phyloP scores from a whole-genome alignment of 2,888 invertebrate genomes.

The Oscheius sp. region DNA sequence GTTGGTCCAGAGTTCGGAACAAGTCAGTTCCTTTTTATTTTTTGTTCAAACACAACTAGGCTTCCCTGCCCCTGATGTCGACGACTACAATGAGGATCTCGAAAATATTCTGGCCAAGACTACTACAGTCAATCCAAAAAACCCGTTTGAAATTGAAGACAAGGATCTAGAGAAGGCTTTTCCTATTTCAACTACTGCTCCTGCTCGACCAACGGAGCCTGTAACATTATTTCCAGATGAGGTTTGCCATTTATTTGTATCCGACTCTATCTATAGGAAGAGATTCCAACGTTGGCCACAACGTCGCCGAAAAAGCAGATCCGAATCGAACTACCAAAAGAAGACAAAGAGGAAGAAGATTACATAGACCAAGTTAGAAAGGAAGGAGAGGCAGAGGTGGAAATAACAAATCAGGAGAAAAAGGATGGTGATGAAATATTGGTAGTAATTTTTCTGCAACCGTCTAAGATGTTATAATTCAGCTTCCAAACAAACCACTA shows the following conservation, averaged over 20 bases:
- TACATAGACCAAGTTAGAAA: slow-evolving; percentile 38
- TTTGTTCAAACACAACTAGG: background rate
- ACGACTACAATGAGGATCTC: slow-evolving; percentile 43
- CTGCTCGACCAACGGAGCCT: background rate
- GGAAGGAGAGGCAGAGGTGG: slow-evolving; percentile 12
- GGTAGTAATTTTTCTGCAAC: background rate
- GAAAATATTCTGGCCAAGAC: background rate
- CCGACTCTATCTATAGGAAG: background rate
- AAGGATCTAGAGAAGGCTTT: slow-evolving; percentile 6
- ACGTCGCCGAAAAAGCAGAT: slow-evolving; percentile 37
- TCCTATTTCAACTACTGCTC: background rate
- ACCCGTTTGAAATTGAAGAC: slow-evolving; percentile 25
- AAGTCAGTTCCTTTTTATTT: no score
- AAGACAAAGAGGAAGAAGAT: slow-evolving; percentile 38
- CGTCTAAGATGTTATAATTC: no score
- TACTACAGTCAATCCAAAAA: background rate
- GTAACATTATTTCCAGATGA: slow-evolving; percentile 27
- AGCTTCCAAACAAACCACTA: background rate
- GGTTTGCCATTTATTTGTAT: background rate
- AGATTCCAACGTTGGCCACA: background rate
- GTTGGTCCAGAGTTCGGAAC: slow-evolving; percentile 53
- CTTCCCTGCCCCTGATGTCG: slow-evolving; percentile 50
- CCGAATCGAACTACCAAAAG: slow-evolving; percentile 44
- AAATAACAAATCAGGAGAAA: slow-evolving; percentile 15
- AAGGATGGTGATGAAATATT: slow-evolving; percentile 20